Evolutionary conservation across 2,888 invertebrate genomes (phyloP).

Genomic region (Argynnis bischoffii): DNA sequence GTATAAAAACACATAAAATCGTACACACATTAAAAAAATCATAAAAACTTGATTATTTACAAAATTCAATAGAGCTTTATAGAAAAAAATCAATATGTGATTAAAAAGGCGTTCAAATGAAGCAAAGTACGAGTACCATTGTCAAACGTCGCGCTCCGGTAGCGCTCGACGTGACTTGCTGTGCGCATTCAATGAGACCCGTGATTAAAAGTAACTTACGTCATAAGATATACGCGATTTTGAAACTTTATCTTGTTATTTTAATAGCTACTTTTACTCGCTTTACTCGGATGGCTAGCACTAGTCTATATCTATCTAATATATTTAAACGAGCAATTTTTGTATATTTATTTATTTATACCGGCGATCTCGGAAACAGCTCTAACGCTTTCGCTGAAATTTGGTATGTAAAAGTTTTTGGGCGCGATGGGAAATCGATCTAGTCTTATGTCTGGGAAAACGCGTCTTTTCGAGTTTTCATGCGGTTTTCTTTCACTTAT

Average conservation of each 20-base stretch:
- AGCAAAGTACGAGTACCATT: slow-evolving; percentile 51
- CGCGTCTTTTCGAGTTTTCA: no score
- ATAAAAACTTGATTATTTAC: not conserved
- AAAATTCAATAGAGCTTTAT: slow-evolving; percentile 6
- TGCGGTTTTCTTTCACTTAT: no score
- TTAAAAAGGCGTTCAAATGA: slow-evolving; percentile 50
- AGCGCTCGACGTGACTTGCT: slow-evolving; percentile 56
- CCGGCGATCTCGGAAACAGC: no score
- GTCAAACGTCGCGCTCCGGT: slow-evolving; percentile 57
- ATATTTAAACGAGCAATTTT: no score
- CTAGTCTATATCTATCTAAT: no score
- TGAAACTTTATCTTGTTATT: not conserved
- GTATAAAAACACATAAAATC: not conserved
- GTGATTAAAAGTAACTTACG: slow-evolving; percentile 10
- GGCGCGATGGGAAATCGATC: no score
- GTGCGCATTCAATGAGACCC: slow-evolving; percentile 49
- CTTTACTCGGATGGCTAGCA: no score
- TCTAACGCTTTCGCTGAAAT: no score
- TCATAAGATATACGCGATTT: not conserved
- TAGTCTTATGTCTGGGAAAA: no score
- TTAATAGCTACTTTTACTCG: not conserved
- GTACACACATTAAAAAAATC: not conserved
- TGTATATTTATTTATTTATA: no score
- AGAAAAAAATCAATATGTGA: slow-evolving; percentile 42
- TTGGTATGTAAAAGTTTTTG: no score